These are phyloP conservation scores for Rhamnusium bicolor DNA, from an alignment of 2,888 invertebrate genomes.

Conservation along the genomic window DNA sequence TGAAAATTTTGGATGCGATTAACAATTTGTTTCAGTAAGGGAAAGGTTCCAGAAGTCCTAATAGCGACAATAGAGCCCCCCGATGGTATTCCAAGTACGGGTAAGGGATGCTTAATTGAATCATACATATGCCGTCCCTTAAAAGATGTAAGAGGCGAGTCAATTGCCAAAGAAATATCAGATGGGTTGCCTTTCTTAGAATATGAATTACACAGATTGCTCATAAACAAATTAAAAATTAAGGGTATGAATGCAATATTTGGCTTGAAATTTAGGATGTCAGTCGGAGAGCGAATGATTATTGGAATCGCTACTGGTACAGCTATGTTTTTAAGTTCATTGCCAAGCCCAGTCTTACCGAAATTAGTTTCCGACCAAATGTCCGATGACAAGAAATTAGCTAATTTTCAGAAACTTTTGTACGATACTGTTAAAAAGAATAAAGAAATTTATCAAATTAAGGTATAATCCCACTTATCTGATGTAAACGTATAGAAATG, in stretches of 20 bases:
- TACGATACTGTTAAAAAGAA: conserved; percentile 82
- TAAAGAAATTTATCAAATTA: conserved; percentile 78
- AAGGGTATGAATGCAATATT: conserved; percentile 97
- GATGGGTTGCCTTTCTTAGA: conserved; percentile 96
- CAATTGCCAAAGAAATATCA: conserved; percentile 94
- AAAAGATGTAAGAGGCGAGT: conserved; percentile 85
- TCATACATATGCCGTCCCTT: conserved; percentile 85
- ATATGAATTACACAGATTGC: conserved; percentile 93
- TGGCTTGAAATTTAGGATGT: conserved; percentile 80
- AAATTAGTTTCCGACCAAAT: conserved; percentile 80
- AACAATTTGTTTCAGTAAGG: conserved; percentile 72
- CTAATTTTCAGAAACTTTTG: conserved; percentile 80
- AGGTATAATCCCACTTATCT: conserved; percentile 28
- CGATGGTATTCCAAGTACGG: conserved; percentile 80
- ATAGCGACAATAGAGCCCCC: conserved; percentile 92
- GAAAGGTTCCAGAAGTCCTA: conserved; percentile 92
- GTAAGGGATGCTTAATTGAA: conserved; percentile 80
- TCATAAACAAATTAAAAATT: conserved; percentile 92
- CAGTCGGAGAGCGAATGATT: conserved; percentile 90
- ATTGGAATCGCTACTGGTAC: conserved; percentile 93
- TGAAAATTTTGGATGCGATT: background rate
- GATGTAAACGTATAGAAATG: background rate
- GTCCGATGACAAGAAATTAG: conserved; percentile 78
- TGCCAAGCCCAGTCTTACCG: conserved; percentile 84
- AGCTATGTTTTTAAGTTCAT: conserved; percentile 83